phyloP scores from a whole-genome alignment of 2,888 invertebrate genomes.

The Ophion costatus region DNA sequence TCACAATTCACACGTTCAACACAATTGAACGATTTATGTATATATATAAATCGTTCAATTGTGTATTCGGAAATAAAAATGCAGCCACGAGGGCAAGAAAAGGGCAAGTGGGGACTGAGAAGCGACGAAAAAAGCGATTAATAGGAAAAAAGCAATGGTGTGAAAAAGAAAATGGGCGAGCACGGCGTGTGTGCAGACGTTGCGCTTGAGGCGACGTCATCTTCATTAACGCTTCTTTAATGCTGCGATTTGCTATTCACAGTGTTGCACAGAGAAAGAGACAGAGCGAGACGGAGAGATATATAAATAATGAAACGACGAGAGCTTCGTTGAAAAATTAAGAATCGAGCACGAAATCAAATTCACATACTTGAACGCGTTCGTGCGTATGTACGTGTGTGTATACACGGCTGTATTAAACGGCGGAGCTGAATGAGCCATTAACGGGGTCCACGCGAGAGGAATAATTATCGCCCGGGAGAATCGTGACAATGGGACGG shows the following conservation, averaged over 20 bases:
- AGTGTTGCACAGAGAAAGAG: conserved; percentile 43
- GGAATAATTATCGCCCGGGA: conserved; percentile 81
- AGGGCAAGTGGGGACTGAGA: conserved; percentile 12
- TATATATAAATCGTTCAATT: conserved; percentile 39
- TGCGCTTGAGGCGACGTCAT: conserved; percentile 67
- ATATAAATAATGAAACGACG: conserved; percentile 72
- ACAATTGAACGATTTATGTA: too few species aligned
- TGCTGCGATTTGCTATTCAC: conserved; percentile 80
- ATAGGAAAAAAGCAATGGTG: conserved; percentile 50
- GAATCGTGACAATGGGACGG: conserved; percentile 73
- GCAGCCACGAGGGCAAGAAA: neutral
- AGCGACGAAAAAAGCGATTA: conserved; percentile 66
- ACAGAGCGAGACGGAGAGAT: conserved; percentile 43
- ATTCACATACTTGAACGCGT: conserved; percentile 3
- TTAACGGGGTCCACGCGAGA: conserved; percentile 77
- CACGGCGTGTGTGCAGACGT: conserved; percentile 37
- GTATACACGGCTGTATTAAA: conserved; percentile 5
- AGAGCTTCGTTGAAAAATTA: conserved; percentile 61
- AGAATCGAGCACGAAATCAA: conserved; percentile 33
- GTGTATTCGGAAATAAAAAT: conserved; percentile 3
- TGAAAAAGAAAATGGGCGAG: conserved; percentile 62
- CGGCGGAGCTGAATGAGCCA: conserved; percentile 80
- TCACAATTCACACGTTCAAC: too few species aligned
- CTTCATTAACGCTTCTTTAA: conserved; percentile 80
- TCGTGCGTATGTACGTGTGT: conserved; percentile 5